A percentile compares a stretch with the other conserved stretches of the same genome.
Conservation (phyloP, 1,140 invertebrate genomes). For the Drosophila sproati region DNA sequence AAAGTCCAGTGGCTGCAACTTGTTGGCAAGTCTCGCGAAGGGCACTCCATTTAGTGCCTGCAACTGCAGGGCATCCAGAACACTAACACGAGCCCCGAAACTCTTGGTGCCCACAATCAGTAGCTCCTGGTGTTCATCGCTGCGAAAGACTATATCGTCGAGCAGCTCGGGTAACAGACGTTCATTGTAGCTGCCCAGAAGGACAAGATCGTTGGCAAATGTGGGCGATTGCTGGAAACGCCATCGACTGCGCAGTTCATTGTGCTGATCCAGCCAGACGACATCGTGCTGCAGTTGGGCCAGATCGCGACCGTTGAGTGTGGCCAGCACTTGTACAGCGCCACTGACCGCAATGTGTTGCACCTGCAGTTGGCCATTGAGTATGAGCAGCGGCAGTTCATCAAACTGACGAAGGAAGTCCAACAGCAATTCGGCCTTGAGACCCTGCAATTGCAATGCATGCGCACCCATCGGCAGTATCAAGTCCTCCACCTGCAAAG, state of each 20-base stretch:
- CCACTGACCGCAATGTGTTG: constrained; percentile 63
- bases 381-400: constrained; percentile 70
- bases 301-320: constrained; percentile 48
- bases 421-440: constrained; percentile 47
- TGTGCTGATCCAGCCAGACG: constrained; percentile 73
- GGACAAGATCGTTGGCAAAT: constrained; percentile 48
- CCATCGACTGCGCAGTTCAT: constrained; percentile 61
- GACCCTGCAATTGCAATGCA: constrained; percentile 53
- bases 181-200: constrained; percentile 65
- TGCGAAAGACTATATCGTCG: constrained; percentile 62
- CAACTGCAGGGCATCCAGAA: constrained; percentile 36
- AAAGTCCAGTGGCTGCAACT: constrained; percentile 27
- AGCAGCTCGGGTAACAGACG: constrained; percentile 59
- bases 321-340: constrained; percentile 40
- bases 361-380: constrained; percentile 72
- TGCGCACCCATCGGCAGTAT: constrained; percentile 59
- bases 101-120: constrained; percentile 66
- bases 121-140: constrained; percentile 17
- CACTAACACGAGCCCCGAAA: constrained; percentile 45
- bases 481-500: constrained; percentile 67
- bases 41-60: constrained; percentile 65
- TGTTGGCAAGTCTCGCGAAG: constrained; percentile 59
- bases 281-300: constrained; percentile 61
- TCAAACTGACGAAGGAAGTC: constrained; percentile 68
- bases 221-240: constrained; percentile 44